Conservation (phyloP, 2,888 invertebrate species). For the Drosophila kanekoi region DNA sequence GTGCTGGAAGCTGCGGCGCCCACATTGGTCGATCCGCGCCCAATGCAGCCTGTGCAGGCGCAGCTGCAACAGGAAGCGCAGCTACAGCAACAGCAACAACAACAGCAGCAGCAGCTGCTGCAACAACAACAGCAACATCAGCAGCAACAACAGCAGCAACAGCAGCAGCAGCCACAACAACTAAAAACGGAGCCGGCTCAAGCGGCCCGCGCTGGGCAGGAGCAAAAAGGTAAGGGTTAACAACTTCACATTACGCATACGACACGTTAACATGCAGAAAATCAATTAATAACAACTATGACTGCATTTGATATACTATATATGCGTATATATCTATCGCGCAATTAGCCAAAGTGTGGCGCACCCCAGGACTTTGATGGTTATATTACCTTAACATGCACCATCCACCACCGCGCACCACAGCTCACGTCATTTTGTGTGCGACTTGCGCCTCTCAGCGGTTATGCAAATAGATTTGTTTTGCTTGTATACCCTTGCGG, state of each 20-base stretch:
- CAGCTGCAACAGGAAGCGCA: slow-evolving; percentile 59
- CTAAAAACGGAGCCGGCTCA: slow-evolving; percentile 50
- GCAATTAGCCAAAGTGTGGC: slow-evolving; percentile 69
- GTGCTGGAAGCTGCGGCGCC: slow-evolving; percentile 78
- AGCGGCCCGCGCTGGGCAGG: slow-evolving; percentile 70
- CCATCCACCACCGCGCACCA: slow-evolving; percentile 20
- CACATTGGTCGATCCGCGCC: slow-evolving; percentile 63
- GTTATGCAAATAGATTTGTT: slow-evolving; percentile 70
- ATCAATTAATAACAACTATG: slow-evolving; percentile 60
- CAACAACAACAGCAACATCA: slow-evolving; percentile 36
- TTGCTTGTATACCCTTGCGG: slow-evolving; percentile 9
- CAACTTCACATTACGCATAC: slow-evolving; percentile 66
- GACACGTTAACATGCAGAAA: slow-evolving; percentile 48
- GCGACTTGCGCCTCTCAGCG: slow-evolving; percentile 16
- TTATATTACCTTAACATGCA: slow-evolving; percentile 69
- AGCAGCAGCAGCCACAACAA: slow-evolving; percentile 52
- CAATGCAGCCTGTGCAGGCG: slow-evolving; percentile 41
- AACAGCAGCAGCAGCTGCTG: slow-evolving; percentile 39
- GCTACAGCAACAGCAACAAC: slow-evolving; percentile 48
- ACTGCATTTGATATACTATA: slow-evolving; percentile 2
- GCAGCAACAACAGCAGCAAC: slow-evolving; percentile 49
- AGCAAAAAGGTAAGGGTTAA: slow-evolving; percentile 72
- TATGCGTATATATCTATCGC: slow-evolving; percentile 29
- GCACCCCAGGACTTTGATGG: slow-evolving; percentile 62
- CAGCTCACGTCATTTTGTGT: slow-evolving; percentile 51